These are phyloP conservation scores for Cuculus canorus DNA, from an alignment of 2,797 vertebrate species.

Conservation along the genomic window DNA sequence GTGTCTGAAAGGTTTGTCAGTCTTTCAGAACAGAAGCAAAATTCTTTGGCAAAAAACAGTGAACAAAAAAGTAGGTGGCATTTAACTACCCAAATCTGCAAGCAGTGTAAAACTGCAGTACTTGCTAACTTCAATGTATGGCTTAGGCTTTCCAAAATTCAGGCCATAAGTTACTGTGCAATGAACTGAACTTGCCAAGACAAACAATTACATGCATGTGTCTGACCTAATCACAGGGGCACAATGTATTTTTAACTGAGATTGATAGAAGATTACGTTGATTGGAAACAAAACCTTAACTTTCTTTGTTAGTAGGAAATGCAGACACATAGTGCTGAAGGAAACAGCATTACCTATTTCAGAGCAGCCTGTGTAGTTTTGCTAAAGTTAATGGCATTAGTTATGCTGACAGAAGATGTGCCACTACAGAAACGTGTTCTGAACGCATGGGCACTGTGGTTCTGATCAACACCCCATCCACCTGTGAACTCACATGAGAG, in stretches of 20 bases:
- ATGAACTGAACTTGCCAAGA: not conserved
- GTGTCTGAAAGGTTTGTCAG: not conserved
- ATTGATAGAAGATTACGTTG: not conserved
- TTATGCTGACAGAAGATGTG: not conserved
- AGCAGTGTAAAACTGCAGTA: not conserved
- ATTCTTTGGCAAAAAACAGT: not conserved
- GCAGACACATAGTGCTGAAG: not conserved
- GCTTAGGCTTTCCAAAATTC: not conserved
- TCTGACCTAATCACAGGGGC: not conserved
- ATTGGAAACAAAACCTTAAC: not conserved
- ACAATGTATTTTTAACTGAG: not conserved
- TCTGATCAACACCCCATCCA: not conserved
- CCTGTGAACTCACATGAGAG: fast-evolving
- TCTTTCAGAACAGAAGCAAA: not conserved
- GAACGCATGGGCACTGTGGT: not conserved
- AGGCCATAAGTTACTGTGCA: not conserved
- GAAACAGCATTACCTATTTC: not conserved
- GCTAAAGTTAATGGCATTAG: not conserved
- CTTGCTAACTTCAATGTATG: not conserved
- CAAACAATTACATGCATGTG: not conserved
- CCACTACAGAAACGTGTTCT: not conserved
- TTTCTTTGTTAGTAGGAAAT: not conserved
- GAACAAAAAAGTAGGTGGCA: not conserved
- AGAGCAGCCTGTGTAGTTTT: not conserved
- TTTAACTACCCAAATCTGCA: not conserved